Evolutionary conservation across 2,888 invertebrate species (phyloP), one percentile per base, ranked within the genome.

Genomic region (Eristalinus aeneus): DNA sequence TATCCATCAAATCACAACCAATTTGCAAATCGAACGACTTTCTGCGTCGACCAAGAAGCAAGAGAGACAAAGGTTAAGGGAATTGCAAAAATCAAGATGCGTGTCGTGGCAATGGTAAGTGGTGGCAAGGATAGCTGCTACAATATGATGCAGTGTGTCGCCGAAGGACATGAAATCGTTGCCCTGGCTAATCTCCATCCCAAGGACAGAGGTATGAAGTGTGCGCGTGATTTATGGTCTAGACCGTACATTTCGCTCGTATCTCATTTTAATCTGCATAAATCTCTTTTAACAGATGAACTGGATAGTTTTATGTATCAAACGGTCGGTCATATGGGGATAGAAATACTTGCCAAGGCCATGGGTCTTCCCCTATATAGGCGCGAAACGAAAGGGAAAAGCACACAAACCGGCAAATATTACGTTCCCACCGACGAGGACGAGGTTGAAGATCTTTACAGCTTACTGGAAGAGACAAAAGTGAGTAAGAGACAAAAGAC

Each of bases 41-140:
- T 34, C 20, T n/a, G 11, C 12, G 8, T 31, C 53, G 46, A 46
- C 46, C 46, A 36, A 16, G 39, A 23, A 27, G 23, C 10, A 5
- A 9, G n/a, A 12, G 54, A 67, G n/a, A 10, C 20, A 69, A 68
- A 4, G 39, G 10, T 0, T 3, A 63, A 39, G 0, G 11, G 46
- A 60, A 5, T 3, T 39, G n/a, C 11, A 54, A 11, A 46, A 3
- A 31, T 67, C 88, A 90, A 94, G 92, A 97, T 97, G 97, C 96
- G 95, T 93, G 96, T 97, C 89, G 97, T 97, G 89, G 97, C 97
- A 87, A 94, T 98, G 93, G 95, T 98, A 89, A 99, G 99, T 93
- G 99, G 99, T 89, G 99, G 99, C 89, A 99, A 99, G 94, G 99
- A 99, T 94, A 99, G 99, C 94, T 98, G 98, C 93, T 99, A 97